Evolutionary conservation across 2,888 invertebrate genomes (phyloP), one percentile per base, ranked within the genome.

Genomic region (Hermaeophaga mercurialis): DNA sequence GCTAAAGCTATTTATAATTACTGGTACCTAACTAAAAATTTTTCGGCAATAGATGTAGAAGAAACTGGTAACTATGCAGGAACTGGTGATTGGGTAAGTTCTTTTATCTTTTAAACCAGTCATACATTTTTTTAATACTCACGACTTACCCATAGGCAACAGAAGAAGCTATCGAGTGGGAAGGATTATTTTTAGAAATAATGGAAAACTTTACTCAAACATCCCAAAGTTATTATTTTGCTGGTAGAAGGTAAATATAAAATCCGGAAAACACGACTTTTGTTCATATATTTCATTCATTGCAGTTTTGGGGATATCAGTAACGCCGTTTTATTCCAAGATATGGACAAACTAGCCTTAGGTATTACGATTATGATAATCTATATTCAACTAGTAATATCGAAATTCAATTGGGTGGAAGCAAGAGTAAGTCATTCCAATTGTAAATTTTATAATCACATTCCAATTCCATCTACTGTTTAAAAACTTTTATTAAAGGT

Each of bases 231-330:
- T 22, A 79, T 71, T 87, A 84, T 75, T 80, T 81, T 64, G 80
- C 86, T 34, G 85, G 83, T 1, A 79, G 87, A 75, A 87, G 81
- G 81, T 81, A 69, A 63, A 43, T 17, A n/a, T n/a, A n/a, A n/a
- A n/a, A n/a, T n/a, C n/a, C n/a, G n/a, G n/a, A n/a, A n/a, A n/a
- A n/a, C n/a, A n/a, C n/a, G n/a, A n/a, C n/a, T n/a, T n/a, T n/a
- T n/a, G n/a, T n/a, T n/a, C n/a, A 8, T 28, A 3, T 33, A 18
- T 48, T 33, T 31, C 31, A 53, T 14, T 33, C 22, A 34, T 65
- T 66, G 8, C 64, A 85, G 90, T 75, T 91, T 88, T 77, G 89
- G 86, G n/a, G 90, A 91, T 71, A 82, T 88, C 24, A 89, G 87
- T 72, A 82, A 83, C 1, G 79, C 81, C 41, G 80, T 87, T 5